Evolutionary conservation across 2,113 vertebrate species (phyloP), one percentile per base, ranked within the genome.

Genomic region (Myotis yumanensis): DNA sequence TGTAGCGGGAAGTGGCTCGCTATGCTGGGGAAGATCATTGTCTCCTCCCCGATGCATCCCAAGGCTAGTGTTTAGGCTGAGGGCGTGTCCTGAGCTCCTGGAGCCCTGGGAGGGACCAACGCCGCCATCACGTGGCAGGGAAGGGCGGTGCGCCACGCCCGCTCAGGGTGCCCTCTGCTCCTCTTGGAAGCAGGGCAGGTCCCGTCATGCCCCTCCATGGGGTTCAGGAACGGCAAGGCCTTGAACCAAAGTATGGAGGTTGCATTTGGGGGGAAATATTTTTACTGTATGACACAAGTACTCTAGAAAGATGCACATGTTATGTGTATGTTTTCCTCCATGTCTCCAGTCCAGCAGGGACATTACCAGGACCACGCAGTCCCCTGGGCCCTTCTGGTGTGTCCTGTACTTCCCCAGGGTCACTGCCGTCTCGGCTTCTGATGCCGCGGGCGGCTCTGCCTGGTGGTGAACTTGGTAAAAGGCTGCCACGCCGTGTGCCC

Each of bases 261-360:
- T 32, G 17, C 25, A 7, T 9, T 1, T 30, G 22, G 0, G 59
- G 28, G 52, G 76, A 25, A 32, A 5, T 4, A 10, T 54, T 54
- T 11, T 28, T 35, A n/a, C 18, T 11, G 5, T 28, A 0, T 1
- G 76, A 28, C 15, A 28, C 8, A 3, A 22, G 5, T 0, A 1
- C 28, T 40, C 6, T 30, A 11, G 62, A 28, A 17, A 18, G 37
- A 11, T 0, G 5, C 22, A 15, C 20, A 14, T 7, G 10, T 52
- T 32, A 4, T 3, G 30, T 73, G 37, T 35, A 0, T 11, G 0
- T n/a, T 1, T 12, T 35, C 30, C 9, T 28, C 1, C 7, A 5
- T 5, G 64, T 30, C 40, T 16, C 25, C 5, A 20, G 7, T 40
- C 32, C 32, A 23, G 69, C 54, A 51, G 80, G 51, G 5, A 8